Base-by-base conservation (phyloP, 2,888 invertebrate species). In the Cryptus viduatorius region DNA sequence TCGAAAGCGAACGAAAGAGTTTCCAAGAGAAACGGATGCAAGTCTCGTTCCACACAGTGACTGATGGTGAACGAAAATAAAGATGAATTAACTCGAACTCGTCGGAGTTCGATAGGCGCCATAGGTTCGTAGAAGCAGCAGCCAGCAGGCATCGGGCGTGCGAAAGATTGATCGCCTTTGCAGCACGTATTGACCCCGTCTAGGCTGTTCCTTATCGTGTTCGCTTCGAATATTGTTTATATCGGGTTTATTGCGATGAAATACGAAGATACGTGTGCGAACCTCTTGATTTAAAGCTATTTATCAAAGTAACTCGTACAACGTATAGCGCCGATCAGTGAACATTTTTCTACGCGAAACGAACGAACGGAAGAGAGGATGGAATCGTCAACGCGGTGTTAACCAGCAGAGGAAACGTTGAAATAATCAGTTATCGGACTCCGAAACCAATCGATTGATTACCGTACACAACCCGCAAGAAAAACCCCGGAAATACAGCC, bases 31-130 rank as follows among this genome's bases (percentile, higher is more conserved):
- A 81, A 69, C 81, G 81, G 81, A 81, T 81, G 81, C 56, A 48
- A 67, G 42, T 68, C 61, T 81, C 75, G 68, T 64, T 68, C 65
- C 69, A 59, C 69, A 7, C 61, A 44, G 68, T 75, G 81, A 81
- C 59, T 81, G 81, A 81, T 81, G 69, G 56, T 68, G 81, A 50
- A 76, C 81, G 75, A 61, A 81, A 81, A 81, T 81, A 81, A 68
- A 76, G 75, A 76, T 76, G 81, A 81, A 69, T 69, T 69, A 75
- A 81, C 69, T 69, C 61, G 75, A 44, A 29, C 29, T 59, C 69
- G 69, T 69, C 37, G n/a, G 61, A 75, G 61, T 68, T 81, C 69
- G 68, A 61, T 64, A 37, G 42, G 50, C 44, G 14, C 59, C 37
- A 8, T 67, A 68, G 61, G 31, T 67, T 53, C 31, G 67, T 44